phyloP scores from a whole-genome alignment of 2,113 vertebrate genomes.

The Zingel zingel region DNA sequence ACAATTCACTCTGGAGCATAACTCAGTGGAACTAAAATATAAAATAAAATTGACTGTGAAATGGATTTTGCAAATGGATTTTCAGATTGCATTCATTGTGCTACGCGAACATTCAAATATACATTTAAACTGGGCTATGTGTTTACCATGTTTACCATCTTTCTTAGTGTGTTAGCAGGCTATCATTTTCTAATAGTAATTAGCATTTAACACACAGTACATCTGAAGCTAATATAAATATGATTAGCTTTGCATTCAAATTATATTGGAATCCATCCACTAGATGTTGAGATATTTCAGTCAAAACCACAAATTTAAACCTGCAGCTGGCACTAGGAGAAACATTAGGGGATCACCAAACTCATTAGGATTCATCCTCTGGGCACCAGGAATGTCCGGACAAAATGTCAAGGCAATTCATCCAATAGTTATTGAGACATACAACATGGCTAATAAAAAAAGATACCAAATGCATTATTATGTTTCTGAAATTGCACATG shows the following conservation, averaged over 20 bases:
- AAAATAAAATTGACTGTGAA: not conserved
- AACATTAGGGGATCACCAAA: not conserved
- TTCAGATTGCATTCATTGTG: not conserved
- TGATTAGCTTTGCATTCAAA: not conserved
- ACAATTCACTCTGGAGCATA: not conserved
- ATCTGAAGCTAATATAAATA: not conserved
- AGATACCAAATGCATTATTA: not conserved
- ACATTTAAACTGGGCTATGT: not conserved
- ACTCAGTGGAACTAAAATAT: not conserved
- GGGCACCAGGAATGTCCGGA: not conserved
- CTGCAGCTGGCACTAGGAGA: not conserved
- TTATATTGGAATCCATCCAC: not conserved
- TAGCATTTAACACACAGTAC: not conserved
- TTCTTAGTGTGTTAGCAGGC: not conserved
- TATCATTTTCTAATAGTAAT: not conserved
- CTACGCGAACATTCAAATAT: not conserved
- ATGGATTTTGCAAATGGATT: not conserved
- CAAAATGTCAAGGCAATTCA: not conserved
- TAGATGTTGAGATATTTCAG: conserved; percentile 3
- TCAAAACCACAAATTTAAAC: not conserved
- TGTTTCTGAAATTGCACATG: conserved; percentile 3
- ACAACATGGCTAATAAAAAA: not conserved
- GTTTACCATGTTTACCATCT: not conserved
- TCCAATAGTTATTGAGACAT: not conserved
- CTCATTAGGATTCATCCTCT: not conserved